Conservation (phyloP, 1,140 invertebrate genomes). For the Streblospio benedicti region DNA sequence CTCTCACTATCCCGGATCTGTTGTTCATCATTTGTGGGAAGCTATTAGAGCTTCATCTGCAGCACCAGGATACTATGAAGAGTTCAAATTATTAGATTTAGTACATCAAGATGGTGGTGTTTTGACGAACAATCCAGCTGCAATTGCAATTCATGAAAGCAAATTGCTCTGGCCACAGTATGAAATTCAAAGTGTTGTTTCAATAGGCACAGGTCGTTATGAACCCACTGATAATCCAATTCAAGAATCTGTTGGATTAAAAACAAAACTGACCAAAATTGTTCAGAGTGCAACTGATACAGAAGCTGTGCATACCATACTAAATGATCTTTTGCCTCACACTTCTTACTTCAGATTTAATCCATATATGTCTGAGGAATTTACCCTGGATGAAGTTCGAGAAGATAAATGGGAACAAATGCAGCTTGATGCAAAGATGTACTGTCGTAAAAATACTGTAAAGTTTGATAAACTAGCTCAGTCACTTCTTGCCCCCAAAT, state of each 20-base stretch:
- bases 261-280: conserved; percentile 72
- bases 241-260: conserved; percentile 47
- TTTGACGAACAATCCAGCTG: conserved; percentile 82
- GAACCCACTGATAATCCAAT: conserved; percentile 36
- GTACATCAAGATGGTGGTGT: conserved; percentile 81
- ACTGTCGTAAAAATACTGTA: conserved; percentile 61
- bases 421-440: conserved; percentile 58
- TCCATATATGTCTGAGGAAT: conserved; percentile 74
- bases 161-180: conserved; percentile 69
- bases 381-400: conserved; percentile 73
- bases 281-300: conserved; percentile 84
- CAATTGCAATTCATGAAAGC: conserved; percentile 74
- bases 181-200: conserved; percentile 73
- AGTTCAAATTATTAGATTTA: conserved; percentile 65
- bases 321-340: conserved; percentile 71
- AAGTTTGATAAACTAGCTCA: conserved; percentile 56
- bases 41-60: conserved; percentile 81
- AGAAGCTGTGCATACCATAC: conserved; percentile 63
- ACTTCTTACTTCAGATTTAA: conserved; percentile 80
- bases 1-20: conserved; percentile 70
- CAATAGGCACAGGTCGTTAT: conserved; percentile 71
- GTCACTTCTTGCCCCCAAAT: conserved; percentile 41
- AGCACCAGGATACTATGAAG: conserved; percentile 85
- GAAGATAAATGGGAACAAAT: conserved; percentile 51
- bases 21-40: conserved; percentile 71